These are phyloP conservation scores for Eupelmus urozonus DNA, from an alignment of 2,888 invertebrate genomes.

Conservation along the genomic window DNA sequence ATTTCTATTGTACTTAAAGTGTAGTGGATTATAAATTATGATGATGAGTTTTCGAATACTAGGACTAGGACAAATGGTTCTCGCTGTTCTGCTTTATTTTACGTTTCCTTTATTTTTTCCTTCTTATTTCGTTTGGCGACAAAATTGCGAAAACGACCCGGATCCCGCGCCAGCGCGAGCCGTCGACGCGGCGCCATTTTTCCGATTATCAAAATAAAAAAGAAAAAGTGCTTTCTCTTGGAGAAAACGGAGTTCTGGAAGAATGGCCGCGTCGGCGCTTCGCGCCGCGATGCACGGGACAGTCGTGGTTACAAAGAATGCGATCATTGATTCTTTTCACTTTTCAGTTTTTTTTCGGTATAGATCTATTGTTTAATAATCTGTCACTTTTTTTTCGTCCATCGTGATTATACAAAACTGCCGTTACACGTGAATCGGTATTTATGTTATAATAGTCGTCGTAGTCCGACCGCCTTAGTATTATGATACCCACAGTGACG, in stretches of 20 bases:
- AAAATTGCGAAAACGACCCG: slow-evolving; percentile 1
- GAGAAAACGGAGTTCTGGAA: too few species aligned
- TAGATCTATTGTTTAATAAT: background rate
- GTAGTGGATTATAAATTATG: slow-evolving; percentile 42
- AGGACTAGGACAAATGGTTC: slow-evolving; percentile 37
- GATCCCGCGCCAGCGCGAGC: background rate
- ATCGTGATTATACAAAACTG: slow-evolving; percentile 24
- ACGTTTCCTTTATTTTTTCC: background rate
- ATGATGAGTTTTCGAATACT: slow-evolving; percentile 41
- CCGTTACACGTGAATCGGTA: background rate
- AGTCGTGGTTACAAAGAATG: too few species aligned
- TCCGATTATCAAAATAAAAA: too few species aligned
- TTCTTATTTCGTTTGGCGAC: slow-evolving; percentile 3
- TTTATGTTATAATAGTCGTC: background rate
- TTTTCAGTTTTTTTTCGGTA: background rate
- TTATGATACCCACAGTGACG: too few species aligned
- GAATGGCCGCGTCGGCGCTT: too few species aligned
- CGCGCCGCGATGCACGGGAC: too few species aligned
- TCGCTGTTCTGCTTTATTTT: slow-evolving; percentile 24
- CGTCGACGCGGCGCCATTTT: slow-evolving; percentile 4
- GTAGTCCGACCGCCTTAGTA: too few species aligned
- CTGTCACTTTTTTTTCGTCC: slow-evolving; percentile 20
- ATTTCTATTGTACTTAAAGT: slow-evolving; percentile 39
- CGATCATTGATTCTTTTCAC: background rate
- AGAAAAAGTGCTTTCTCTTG: background rate